These are phyloP conservation scores for Polymixis flavicincta DNA, from an alignment of 2,888 invertebrate species.

Conservation along the genomic window DNA sequence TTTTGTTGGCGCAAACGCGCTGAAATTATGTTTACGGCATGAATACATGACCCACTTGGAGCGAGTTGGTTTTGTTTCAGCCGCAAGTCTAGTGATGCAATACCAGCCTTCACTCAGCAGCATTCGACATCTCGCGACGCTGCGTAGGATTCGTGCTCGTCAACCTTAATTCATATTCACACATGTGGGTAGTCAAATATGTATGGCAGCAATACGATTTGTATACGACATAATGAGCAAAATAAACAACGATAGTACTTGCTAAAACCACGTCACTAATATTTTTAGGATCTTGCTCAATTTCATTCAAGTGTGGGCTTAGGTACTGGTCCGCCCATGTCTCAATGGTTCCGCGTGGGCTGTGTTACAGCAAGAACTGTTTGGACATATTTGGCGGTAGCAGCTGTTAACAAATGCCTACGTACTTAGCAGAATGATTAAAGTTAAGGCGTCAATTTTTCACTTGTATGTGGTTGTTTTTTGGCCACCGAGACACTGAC, in stretches of 20 bases:
- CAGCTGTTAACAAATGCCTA: slow-evolving; percentile 62
- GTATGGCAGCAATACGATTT: slow-evolving; percentile 58
- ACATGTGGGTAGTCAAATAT: slow-evolving; percentile 59
- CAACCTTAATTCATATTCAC: slow-evolving; percentile 66
- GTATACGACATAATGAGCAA: slow-evolving; percentile 62
- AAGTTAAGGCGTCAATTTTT: slow-evolving; percentile 56
- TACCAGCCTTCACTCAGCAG: slow-evolving; percentile 72
- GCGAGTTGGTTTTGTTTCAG: slow-evolving; percentile 81
- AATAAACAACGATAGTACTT: slow-evolving; percentile 69
- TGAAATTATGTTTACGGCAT: slow-evolving; percentile 82
- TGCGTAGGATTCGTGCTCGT: slow-evolving; percentile 69
- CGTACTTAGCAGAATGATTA: slow-evolving; percentile 53
- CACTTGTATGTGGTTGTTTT: slow-evolving; percentile 36
- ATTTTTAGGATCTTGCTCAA: slow-evolving; percentile 80
- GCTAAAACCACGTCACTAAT: slow-evolving; percentile 78
- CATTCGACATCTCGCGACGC: slow-evolving; percentile 69
- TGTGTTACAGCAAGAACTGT: slow-evolving; percentile 73
- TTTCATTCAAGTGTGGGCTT: slow-evolving; percentile 78
- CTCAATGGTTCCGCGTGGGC: slow-evolving; percentile 71
- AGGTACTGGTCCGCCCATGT: slow-evolving; percentile 85
- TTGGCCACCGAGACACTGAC: slow-evolving; percentile 56
- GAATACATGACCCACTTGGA: slow-evolving; percentile 87
- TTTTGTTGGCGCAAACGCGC: slow-evolving; percentile 71
- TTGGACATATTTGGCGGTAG: slow-evolving; percentile 75
- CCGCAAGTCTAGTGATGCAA: slow-evolving; percentile 80